Evolutionary conservation across 2,113 vertebrate species (phyloP).

Genomic region (Uropsilus gracilis): DNA sequence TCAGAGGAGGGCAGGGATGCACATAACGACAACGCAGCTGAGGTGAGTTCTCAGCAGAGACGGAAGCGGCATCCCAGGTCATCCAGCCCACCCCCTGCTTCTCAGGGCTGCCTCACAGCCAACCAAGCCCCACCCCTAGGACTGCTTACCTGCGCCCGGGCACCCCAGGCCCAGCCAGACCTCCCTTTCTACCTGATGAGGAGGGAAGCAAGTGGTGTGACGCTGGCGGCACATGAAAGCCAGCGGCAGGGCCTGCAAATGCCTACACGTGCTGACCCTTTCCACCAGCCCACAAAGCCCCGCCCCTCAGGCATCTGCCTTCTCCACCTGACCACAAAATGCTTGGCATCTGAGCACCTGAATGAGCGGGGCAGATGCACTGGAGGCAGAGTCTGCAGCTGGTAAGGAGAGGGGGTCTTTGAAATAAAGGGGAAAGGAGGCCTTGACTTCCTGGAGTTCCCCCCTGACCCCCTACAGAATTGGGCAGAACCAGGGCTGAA

Average conservation of each 20-base stretch:
- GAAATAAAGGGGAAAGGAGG: neutral
- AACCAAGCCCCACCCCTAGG: rapidly evolving
- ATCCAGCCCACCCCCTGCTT: neutral
- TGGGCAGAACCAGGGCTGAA: neutral
- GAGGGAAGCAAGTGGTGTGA: no score
- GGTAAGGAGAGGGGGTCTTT: neutral
- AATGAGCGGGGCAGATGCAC: rapidly evolving
- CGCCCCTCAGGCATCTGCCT: rapidly evolving
- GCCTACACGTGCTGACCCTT: rapidly evolving
- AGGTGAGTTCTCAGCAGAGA: neutral
- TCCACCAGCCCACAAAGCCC: rapidly evolving
- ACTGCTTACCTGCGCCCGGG: neutral
- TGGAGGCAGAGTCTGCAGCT: neutral
- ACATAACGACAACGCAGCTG: rapidly evolving
- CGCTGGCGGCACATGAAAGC: neutral
- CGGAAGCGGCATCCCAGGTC: rapidly evolving
- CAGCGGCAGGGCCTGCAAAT: neutral
- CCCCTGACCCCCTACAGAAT: neutral
- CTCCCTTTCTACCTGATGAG: neutral
- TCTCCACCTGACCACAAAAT: neutral
- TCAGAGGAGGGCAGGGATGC: neutral
- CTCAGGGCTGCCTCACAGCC: rapidly evolving
- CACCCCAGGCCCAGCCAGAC: neutral
- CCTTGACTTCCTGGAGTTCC: no score
- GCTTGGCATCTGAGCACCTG: neutral